Base-by-base conservation (phyloP, 2,113 vertebrate species). In the Circaetus gallicus region DNA sequence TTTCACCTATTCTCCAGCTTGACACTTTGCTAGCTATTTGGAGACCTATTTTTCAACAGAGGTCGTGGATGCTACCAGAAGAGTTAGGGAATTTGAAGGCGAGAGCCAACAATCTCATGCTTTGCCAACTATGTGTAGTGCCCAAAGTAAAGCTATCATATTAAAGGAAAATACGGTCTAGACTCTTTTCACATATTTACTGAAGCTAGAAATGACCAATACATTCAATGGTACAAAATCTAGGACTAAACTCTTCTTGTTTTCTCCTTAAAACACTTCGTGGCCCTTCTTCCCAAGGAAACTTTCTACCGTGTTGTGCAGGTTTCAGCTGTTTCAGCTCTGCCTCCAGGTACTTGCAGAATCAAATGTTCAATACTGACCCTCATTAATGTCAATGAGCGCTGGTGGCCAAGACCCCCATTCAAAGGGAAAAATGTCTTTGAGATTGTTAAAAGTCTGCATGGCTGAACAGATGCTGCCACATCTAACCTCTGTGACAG, bases 311-410 rank as follows among this genome's bases (percentile, higher is more conserved):
- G 31, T 25, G 31, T 25, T 25, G 17, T 34, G 32, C 36, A 31
- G 66, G 53, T 74, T 69, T 55, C n/a, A 36, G n/a, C n/a, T 55
- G 17, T 24, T 22, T 26, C 76, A 55, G 38, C 29, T 74, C 69
- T 55, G 61, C 52, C 28, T 78, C 38, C 43, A 21, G 50, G 32
- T 65, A 43, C 43, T n/a, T 4, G 2, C 28, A 17, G 47, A 52
- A 16, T 28, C 16, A 42, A 42, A 12, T 24, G 31, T 14, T 63
- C 50, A 34, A 3, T 7, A 6, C 15, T 4, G 8, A 47, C 58
- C 38, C 32, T 59, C 5, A 1, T 28, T 32, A 43, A 17, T 13
- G n/a, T 17, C 17, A 67, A 17, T 0, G 7, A 56, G 47, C 1
- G 1, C 52, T 47, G 50, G 34, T 70, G n/a, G 24, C 38, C 70